These are phyloP conservation scores for Solenodon paradoxus DNA, from an alignment of 2,113 vertebrate species.

Conservation along the genomic window DNA sequence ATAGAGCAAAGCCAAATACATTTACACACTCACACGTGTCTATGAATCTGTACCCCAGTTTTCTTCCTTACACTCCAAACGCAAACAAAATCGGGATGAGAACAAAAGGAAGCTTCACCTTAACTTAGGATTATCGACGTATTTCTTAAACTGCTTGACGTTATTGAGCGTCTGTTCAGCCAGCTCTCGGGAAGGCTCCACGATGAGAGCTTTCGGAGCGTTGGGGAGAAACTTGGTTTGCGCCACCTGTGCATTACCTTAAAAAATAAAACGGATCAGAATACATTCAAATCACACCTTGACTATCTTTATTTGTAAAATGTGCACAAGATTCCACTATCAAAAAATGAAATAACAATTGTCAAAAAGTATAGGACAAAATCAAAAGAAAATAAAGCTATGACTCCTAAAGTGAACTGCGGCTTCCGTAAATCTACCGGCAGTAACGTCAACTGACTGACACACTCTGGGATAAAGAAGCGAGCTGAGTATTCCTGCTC, in stretches of 20 bases:
- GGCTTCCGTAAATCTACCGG: neutral
- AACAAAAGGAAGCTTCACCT: conserved; percentile 81
- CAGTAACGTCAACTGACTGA: neutral
- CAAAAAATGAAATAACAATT: neutral
- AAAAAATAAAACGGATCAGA: neutral
- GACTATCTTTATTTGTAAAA: neutral
- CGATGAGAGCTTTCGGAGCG: conserved; percentile 94
- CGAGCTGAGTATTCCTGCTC: neutral
- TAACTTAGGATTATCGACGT: conserved; percentile 93
- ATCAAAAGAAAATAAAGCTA: neutral
- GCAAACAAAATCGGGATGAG: neutral
- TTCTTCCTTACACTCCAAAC: neutral
- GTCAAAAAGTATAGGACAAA: neutral
- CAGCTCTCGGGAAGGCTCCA: conserved; percentile 95
- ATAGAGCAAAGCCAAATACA: neutral
- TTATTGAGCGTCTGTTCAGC: conserved; percentile 97
- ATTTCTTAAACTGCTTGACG: conserved; percentile 95
- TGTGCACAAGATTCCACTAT: rapidly evolving
- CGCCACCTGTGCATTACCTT: conserved; percentile 92
- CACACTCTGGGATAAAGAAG: neutral
- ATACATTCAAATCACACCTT: neutral
- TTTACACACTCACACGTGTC: neutral
- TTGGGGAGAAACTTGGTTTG: conserved; percentile 90
- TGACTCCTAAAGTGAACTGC: neutral
- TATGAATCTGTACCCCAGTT: neutral